Percentiles rank a stretch among this genome's conserved stretches.
phyloP scores from a whole-genome alignment of 2,797 vertebrate genomes.

The Pangasius larnaudii region DNA sequence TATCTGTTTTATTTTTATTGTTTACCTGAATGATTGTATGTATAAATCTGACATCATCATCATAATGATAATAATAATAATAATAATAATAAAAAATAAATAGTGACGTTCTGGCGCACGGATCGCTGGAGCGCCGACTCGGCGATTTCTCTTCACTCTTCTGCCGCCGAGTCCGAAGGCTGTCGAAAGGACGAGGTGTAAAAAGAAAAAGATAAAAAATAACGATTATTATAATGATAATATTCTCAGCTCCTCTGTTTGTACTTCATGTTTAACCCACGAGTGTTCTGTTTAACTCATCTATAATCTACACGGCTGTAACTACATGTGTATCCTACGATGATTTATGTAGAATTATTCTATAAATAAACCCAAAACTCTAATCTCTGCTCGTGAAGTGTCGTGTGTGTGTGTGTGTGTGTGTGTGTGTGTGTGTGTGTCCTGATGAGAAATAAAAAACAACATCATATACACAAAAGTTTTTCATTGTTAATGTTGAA shows the following conservation, averaged over 20 bases:
- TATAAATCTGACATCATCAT: neutral
- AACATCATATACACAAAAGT: neutral
- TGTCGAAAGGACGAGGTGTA: slow-evolving; percentile 48
- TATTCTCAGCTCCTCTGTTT: slow-evolving; percentile 48
- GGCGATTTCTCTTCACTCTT: neutral
- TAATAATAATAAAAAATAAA: neutral
- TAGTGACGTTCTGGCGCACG: neutral
- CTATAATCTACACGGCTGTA: slow-evolving; percentile 63
- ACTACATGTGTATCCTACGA: slow-evolving; percentile 62
- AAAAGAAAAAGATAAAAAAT: neutral
- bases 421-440: no score
- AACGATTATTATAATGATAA: neutral
- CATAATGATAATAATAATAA: neutral
- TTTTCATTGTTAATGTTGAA: neutral
- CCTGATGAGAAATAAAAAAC: neutral
- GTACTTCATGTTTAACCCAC: slow-evolving; percentile 60
- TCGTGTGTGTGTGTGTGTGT: neutral
- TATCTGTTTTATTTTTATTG: neutral
- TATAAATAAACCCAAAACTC: slow-evolving; percentile 66
- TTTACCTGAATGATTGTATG: neutral
- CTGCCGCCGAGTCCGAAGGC: slow-evolving; percentile 37
- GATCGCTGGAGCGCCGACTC: neutral
- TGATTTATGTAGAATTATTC: slow-evolving; percentile 67
- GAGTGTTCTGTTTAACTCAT: slow-evolving; percentile 60
- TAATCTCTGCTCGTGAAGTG: slow-evolving; percentile 16